Evolutionary conservation across 1,140 invertebrate genomes (phyloP), one percentile per base, ranked within the genome.

Genomic region (Saccostrea cuccullata): DNA sequence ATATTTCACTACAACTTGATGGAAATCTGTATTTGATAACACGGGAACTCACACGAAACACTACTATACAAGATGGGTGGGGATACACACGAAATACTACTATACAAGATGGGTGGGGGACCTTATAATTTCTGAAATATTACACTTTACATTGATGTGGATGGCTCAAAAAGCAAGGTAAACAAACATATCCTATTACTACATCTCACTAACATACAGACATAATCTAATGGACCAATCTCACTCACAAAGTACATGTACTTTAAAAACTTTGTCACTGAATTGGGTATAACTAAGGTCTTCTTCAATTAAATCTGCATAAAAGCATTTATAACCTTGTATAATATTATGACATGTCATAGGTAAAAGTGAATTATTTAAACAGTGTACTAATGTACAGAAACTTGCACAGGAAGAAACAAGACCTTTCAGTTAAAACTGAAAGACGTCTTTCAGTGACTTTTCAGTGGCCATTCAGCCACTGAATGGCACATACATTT

Each of bases 191-290:
- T 36, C 70, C 9, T 3, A 77, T 77, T 77, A 40, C 23, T 77
- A 9, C 36, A 77, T 13, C 70, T 36, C 23, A 77, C 4, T 15
- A 26, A 77, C 23, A 13, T 4, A 11, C 0, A 40, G 70, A 30
- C 26, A 77, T 36, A 77, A 30, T 77, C 70, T 64, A 1, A 2
- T 17, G 58, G 58, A 20, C 17, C 58, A 64, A 64, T 64, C 58
- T 64, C 23, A 77, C 26, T 12, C 70, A 30, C 12, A 77, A 6
- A 40, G 70, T 77, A 77, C 70, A 77, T 77, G 70, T 77, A 77
- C 70, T 36, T 36, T 64, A 64, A 64, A 64, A 47, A 47, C 5
- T 2, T 47, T 47, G 47, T 47, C 47, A 47, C 0, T 6, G 9
- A 47, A 47, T n/a, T n/a, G 47, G 47, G 9, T 6, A 47, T 47